phyloP scores from a whole-genome alignment of 2,888 invertebrate genomes.

The Ligdia adustata region DNA sequence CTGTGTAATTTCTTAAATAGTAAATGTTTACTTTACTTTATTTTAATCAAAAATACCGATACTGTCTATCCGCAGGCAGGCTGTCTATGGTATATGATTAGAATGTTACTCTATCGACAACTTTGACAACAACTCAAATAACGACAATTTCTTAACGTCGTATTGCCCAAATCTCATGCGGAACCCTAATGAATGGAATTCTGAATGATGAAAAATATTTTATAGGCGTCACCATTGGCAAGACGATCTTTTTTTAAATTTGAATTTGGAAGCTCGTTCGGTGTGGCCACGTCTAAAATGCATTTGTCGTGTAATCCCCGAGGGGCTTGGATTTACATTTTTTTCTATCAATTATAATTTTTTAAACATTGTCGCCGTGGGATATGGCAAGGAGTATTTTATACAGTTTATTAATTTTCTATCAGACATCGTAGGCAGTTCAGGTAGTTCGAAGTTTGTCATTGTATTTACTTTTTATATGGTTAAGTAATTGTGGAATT shows the following conservation, averaged over 20 bases:
- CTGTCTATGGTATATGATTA: no score
- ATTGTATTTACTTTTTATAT: background rate
- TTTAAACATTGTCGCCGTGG: slow-evolving; percentile 70
- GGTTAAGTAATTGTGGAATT: background rate
- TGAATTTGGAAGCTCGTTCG: slow-evolving; percentile 67
- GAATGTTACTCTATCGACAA: no score
- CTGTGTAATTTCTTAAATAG: no score
- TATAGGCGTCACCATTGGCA: slow-evolving; percentile 37
- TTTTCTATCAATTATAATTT: slow-evolving; percentile 69
- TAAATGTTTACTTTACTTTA: no score
- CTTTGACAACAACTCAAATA: no score
- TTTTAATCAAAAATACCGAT: no score
- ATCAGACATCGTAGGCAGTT: slow-evolving; percentile 58
- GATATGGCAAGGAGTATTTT: slow-evolving; percentile 62
- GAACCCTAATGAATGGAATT: slow-evolving; percentile 40
- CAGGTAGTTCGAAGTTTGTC: slow-evolving; percentile 36
- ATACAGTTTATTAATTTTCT: slow-evolving; percentile 70
- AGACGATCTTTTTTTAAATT: slow-evolving; percentile 54
- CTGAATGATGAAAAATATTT: slow-evolving; percentile 47
- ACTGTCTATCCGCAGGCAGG: no score
- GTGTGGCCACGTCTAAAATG: slow-evolving; percentile 80
- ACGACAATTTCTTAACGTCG: no score
- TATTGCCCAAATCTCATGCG: background rate
- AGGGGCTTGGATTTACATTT: slow-evolving; percentile 76
- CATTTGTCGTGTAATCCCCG: slow-evolving; percentile 82